These are phyloP conservation scores for Sarcophilus harrisii DNA, from an alignment of 2,797 vertebrate genomes.

Conservation along the genomic window DNA sequence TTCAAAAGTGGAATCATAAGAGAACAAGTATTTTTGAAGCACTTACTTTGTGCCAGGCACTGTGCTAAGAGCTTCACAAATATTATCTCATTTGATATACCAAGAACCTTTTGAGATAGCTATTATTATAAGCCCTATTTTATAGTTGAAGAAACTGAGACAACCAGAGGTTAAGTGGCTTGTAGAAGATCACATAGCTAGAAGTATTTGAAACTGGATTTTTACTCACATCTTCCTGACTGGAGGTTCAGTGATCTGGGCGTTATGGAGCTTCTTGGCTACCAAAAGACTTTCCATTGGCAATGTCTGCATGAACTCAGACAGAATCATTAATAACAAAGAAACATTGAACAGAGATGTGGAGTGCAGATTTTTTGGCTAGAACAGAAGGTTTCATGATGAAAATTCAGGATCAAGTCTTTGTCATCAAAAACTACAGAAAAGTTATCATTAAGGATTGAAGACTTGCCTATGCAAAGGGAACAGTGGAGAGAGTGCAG, in stretches of 20 bases:
- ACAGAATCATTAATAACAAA: background rate
- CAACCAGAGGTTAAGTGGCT: background rate
- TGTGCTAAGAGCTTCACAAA: background rate
- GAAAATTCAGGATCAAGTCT: background rate
- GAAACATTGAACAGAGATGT: background rate
- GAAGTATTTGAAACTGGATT: background rate
- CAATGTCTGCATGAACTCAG: background rate
- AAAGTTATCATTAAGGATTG: background rate
- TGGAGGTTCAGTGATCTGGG: background rate
- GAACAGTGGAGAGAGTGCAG: background rate
- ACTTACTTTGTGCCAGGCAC: background rate
- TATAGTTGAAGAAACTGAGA: background rate
- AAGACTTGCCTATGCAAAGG: background rate
- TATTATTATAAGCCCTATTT: background rate
- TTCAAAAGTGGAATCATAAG: background rate
- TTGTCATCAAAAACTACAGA: background rate
- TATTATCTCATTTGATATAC: background rate
- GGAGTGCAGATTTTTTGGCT: background rate
- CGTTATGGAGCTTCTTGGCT: background rate
- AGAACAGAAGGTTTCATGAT: background rate
- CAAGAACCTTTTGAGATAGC: background rate
- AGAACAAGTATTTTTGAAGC: background rate
- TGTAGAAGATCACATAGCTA: background rate
- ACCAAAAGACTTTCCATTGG: background rate
- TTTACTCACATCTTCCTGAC: background rate